Evolutionary conservation across 2,888 invertebrate species (phyloP), one percentile per base, ranked within the genome.

Genomic region (Orchestes rusci): DNA sequence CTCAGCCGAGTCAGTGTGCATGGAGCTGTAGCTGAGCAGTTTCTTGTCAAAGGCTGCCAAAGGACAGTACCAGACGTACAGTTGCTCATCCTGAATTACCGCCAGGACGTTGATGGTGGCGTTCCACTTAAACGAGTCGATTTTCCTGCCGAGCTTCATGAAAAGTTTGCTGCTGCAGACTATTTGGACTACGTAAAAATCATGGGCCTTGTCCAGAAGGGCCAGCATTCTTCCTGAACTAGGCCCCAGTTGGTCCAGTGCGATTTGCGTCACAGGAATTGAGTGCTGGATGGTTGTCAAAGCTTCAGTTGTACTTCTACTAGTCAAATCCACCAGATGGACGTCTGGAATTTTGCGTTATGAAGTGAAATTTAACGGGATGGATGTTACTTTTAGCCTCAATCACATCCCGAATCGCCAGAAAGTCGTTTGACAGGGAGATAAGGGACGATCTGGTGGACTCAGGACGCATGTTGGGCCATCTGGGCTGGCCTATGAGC

Each of bases 171-270:
- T 73, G 16, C 70, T 64, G 41, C 80, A 79, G 61, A 82, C 79
- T 5, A 84, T 75, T 45, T 85, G 78, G 2, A 89, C 78, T 13
- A 96, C 74, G 64, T 84, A 89, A 12, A 96, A 71, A 67, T 96
- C 95, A 57, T 83, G 77, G 62, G 93, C 93, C 57, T 78, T 80
- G 69, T 99, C 97, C 17, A 96, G 73, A 45, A 96, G 72, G 1
- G 92, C 92, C 32, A 96, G 69, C 58, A 85, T 85, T 51, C 96
- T 78, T 57, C 90, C 89, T 23, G 75, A 77, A 0, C 81, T 64
- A 0, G 81, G 76, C 1, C 92, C 93, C 42, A 86, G 82, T 62
- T 93, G 87, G 64, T 92, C 92, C 31, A 96, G 70, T 0, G 87
- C 82, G 12, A 97, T 71, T 59, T 84, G 82, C 2, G 80, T 75